Evolutionary conservation across 2,888 invertebrate genomes (phyloP).

Genomic region (Acanthococcus lagerstroemiae): DNA sequence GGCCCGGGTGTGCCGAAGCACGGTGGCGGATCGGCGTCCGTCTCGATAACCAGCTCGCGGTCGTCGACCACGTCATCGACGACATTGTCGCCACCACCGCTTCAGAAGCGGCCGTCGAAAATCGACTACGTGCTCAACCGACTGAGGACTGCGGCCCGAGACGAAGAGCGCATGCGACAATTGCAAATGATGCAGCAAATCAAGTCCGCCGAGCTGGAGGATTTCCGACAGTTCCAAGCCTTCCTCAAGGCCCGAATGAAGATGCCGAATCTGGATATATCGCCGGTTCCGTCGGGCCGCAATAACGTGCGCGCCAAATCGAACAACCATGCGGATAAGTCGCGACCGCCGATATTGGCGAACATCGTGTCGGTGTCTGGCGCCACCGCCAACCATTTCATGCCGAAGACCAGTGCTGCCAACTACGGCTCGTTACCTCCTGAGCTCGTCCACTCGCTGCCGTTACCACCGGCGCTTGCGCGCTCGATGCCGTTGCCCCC

Average conservation of each 20-base stretch:
- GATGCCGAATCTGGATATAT: not conserved
- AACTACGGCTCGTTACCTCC: too few species aligned
- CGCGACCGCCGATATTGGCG: too few species aligned
- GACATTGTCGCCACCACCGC: not conserved
- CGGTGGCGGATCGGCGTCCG: too few species aligned
- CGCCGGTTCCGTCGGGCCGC: not conserved
- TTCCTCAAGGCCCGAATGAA: not conserved
- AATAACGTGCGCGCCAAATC: not conserved
- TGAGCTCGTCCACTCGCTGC: not conserved
- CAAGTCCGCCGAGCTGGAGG: not conserved
- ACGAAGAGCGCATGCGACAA: slow-evolving; percentile 4
- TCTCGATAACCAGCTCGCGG: too few species aligned
- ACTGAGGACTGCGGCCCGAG: slow-evolving; percentile 3
- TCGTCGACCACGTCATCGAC: not conserved
- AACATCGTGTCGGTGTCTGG: too few species aligned
- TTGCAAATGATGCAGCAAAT: slow-evolving; percentile 2
- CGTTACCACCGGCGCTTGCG: not conserved
- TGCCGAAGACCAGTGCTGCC: too few species aligned
- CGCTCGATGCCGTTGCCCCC: slow-evolving; percentile 4
- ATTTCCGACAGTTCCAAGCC: slow-evolving; percentile 13
- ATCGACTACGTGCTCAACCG: slow-evolving; percentile 9
- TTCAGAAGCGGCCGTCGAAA: not conserved
- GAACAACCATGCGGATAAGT: too few species aligned
- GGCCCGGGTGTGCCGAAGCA: too few species aligned
- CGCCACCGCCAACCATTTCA: too few species aligned